A percentile compares a stretch with the other conserved stretches of the same genome.
Conservation (phyloP, 1,140 invertebrate genomes). For the Zaprionus ornatus region DNA sequence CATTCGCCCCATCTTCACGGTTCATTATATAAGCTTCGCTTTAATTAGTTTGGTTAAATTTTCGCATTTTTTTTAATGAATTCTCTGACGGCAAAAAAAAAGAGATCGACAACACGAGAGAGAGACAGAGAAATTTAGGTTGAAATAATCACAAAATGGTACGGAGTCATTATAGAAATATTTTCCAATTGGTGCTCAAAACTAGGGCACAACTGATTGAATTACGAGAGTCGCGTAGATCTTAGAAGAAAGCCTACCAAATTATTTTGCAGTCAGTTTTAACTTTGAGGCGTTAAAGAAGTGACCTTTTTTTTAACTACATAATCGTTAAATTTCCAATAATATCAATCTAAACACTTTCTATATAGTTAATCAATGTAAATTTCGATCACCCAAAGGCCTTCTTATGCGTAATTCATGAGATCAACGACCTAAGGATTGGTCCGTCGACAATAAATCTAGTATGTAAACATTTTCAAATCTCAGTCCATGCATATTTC, state of each 20-base stretch:
- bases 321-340: not conserved
- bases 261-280: not conserved
- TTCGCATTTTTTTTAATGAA: slow-evolving; percentile 61
- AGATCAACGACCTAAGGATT: slow-evolving; percentile 23
- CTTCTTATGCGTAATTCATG: slow-evolving; percentile 41
- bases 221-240: not conserved
- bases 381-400: not conserved
- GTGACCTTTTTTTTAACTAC: not conserved
- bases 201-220: slow-evolving; percentile 46
- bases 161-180: slow-evolving; percentile 62
- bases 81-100: slow-evolving; percentile 9
- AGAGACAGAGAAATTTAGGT: slow-evolving; percentile 58
- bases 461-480: slow-evolving; percentile 27
- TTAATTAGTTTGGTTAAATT: slow-evolving; percentile 67
- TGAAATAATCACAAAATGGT: slow-evolving; percentile 61
- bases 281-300: not conserved
- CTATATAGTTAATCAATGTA: not conserved
- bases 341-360: not conserved
- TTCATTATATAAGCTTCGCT: slow-evolving; percentile 72
- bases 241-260: not conserved
- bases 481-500: slow-evolving; percentile 40
- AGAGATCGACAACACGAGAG: not conserved
- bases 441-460: not conserved
- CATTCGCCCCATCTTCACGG: slow-evolving; percentile 50
- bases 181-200: slow-evolving; percentile 40